Evolutionary conservation across 2,797 vertebrate species (phyloP), one percentile per base, ranked within the genome.

Genomic region (Masticophis lateralis): DNA sequence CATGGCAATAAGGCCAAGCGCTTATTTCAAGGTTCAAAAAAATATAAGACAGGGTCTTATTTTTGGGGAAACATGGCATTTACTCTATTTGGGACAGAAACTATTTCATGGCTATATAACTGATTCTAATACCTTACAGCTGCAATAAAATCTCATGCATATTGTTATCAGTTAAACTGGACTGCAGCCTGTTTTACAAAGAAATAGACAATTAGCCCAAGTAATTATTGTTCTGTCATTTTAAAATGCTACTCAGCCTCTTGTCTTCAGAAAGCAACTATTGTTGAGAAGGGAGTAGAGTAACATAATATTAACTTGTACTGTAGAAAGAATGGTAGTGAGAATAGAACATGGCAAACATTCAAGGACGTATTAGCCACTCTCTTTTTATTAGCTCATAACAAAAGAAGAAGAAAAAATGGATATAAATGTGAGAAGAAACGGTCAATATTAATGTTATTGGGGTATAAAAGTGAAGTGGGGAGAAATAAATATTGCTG

Each of bases 201-300:
- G 28, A 37, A 88, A 11, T 61, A 87, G 95, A 88, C 92, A 95
- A 32, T 60, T 90, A 86, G 9, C 86, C 25, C 37, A 1, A 11
- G 14, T 9, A 93, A 91, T 89, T 93, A 94, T 32, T 1, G 1
- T 27, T 57, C 28, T 66, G 94, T 27, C 51, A 43, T 91, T 92
- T 51, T 90, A 94, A 94, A 91, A 25, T 61, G 92, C 66, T 92
- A 90, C 14, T 95, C 92, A 89, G 18, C 79, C 86, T 53, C 86
- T 69, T 90, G 60, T 27, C 55, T 28, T 51, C 43, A 12, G 63
- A 53, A 74, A 93, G 86, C 89, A 93, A 9, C 69, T 91, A 22
- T 90, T 83, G 91, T 86, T 93, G n/a, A 92, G 57, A 59, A 89
- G 18, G 74, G 87, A 87, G 0, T 0, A 92, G 89, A 87, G 0